Percentiles rank a stretch among this genome's conserved stretches.
These are phyloP conservation scores for Urechis unicinctus DNA, from an alignment of 2,888 invertebrate genomes.

Conservation along the genomic window DNA sequence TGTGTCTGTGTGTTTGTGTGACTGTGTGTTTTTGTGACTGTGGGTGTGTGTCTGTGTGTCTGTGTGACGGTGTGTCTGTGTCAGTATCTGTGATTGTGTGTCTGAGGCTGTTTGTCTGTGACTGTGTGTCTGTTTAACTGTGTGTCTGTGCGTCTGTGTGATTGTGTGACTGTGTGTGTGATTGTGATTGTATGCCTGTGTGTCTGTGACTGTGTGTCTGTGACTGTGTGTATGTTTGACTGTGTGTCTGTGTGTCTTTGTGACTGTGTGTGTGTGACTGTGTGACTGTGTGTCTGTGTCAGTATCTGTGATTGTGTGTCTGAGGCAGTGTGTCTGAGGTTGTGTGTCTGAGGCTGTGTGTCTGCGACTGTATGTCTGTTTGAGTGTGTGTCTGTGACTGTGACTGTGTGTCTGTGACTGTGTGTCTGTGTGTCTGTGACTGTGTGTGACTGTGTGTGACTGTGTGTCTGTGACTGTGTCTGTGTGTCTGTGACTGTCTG, in stretches of 20 bases:
- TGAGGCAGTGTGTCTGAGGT: conserved; percentile 9
- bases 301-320: conserved; percentile 6
- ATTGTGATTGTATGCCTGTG: too few relatives aligned
- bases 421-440: conserved; percentile 1
- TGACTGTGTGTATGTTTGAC: not conserved
- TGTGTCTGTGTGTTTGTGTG: too few relatives aligned
- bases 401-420: too few relatives aligned
- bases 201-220: too few relatives aligned
- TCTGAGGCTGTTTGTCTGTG: conserved; percentile 10
- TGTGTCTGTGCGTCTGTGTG: not conserved
- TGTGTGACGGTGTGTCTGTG: conserved; percentile 1
- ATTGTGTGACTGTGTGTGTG: too few relatives aligned
- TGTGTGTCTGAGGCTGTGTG: conserved; percentile 6
- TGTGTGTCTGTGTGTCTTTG: conserved; percentile 6
- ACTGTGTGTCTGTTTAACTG: conserved; percentile 6
- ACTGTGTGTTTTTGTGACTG: too few relatives aligned
- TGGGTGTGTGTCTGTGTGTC: conserved; percentile 2
- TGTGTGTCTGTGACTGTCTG: conserved; percentile 2
- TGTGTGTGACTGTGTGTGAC: not conserved
- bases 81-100: conserved; percentile 4
- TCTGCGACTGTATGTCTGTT: not conserved
- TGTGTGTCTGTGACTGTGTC: conserved; percentile 5
- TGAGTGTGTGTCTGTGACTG: too few relatives aligned
- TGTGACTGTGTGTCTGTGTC: not conserved
- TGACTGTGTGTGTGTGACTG: conserved; percentile 1